Evolutionary conservation across 2,113 vertebrate species (phyloP), one percentile per base, ranked within the genome.

Genomic region (Felis catus): DNA sequence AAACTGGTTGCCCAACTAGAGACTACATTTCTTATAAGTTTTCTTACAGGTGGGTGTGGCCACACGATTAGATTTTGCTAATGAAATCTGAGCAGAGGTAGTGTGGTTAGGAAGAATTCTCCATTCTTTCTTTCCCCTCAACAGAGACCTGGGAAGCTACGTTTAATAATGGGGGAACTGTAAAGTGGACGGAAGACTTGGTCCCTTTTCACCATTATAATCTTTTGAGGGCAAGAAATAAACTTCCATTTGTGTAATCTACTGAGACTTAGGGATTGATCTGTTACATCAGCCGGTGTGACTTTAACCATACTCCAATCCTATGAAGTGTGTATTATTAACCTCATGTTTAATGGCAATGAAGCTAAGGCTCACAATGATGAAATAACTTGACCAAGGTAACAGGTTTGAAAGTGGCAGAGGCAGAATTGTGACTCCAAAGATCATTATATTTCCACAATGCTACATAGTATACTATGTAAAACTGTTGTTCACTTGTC

Each of bases 191-290:
- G 66, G 66, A 68, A 74, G 58, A 1, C 41, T 71, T 33, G 63
- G 36, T 31, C 12, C 33, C 12, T 76, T 80, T 53, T 51, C 51
- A 73, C 39, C 19, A 53, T 2, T n/a, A 4, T 14, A 79, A 73
- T 85, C 61, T 73, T 95, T 82, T 45, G 90, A 63, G 29, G 29
- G n/a, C 31, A 86, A 95, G 58, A 86, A 90, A 90, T 53, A 90
- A 95, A 39, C 29, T 33, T 71, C 27, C 65, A 61, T 48, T 45
- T 36, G 7, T 90, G 14, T 53, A 70, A 71, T 85, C 27, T n/a
- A 65, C 12, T 33, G 61, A 61, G 48, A 92, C 21, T 45, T 78
- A 11, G 58, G 41, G 15, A 78, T 78, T 55, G 78, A 79, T 65
- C 70, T 86, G 27, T 91, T 68, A 19, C 53, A 45, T 29, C n/a